Evolutionary conservation across 2,113 vertebrate genomes (phyloP), one percentile per base, ranked within the genome.

Genomic region (Apus apus): DNA sequence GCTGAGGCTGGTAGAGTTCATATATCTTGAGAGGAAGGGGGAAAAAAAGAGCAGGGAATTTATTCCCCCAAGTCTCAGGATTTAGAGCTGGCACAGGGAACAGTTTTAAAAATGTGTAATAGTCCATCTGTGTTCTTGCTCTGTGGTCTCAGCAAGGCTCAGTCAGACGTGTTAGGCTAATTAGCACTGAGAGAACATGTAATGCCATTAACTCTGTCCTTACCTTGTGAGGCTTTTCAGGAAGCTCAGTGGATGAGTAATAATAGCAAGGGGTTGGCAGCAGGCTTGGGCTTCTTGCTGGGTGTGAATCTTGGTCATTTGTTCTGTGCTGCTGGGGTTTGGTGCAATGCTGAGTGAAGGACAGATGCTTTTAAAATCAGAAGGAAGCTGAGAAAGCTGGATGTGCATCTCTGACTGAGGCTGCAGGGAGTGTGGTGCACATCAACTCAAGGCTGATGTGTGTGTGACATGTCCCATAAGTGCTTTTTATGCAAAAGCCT

Each of bases 381-480:
- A 25, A 76, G 40, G 6, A 73, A 46, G 12, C n/a, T 70, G 15
- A 46, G 22, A 19, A 23, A 12, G 36, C 85, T 17, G 34, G 8
- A 7, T 60, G 30, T 48, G 9, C 26, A 15, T 43, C 68, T 81
- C 36, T 36, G 17, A 5, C 4, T 60, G 25, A 19, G 3, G 12
- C 8, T 48, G 29, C 36, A 34, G 29, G 43, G 51, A 3, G 16
- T 11, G 8, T 62, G 60, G 23, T 54, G 23, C 19, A 1, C 11
- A 19, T 29, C 38, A 32, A 16, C 22, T 70, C 68, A 30, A 78
- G 80, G 50, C 27, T 56, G 29, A 22, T 12, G 3, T 21, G 20
- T 43, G 11, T 53, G 73, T 34, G 30, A 22, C 0, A 0, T 26
- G 30, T 62, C 73, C 36, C 9, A 3, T 15, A 2, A 8, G 14